Evolutionary conservation across 2,113 vertebrate species (phyloP).

Genomic region (Cariama cristata): DNA sequence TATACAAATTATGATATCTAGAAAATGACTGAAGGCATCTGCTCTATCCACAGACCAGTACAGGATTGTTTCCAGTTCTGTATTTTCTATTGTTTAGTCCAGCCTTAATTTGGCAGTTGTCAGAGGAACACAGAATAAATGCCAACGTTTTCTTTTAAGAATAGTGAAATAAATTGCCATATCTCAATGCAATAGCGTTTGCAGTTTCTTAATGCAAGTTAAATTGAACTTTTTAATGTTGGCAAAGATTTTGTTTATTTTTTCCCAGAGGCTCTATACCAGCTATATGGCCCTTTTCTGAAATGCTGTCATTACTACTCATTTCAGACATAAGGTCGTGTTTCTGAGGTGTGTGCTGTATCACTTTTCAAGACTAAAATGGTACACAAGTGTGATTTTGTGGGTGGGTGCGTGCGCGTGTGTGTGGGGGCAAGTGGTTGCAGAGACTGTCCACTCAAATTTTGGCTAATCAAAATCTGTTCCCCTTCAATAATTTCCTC

Average conservation of each 20-base stretch:
- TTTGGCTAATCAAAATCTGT: background rate
- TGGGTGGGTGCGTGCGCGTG: too few relatives aligned
- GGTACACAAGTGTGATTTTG: background rate
- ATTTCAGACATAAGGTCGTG: background rate
- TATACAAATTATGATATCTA: background rate
- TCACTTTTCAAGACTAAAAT: background rate
- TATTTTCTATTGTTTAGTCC: conserved; percentile 31
- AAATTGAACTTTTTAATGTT: background rate
- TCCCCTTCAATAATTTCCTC: background rate
- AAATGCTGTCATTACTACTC: background rate
- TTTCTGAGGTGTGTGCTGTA: background rate
- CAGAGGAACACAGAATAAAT: background rate
- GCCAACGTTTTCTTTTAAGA: conserved; percentile 10
- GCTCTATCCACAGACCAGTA: conserved; percentile 1
- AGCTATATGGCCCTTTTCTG: background rate
- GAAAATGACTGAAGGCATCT: conserved; percentile 55
- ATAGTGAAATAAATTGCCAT: background rate
- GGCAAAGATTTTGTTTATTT: background rate
- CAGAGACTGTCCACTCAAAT: background rate
- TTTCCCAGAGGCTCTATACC: background rate
- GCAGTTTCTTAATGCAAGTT: background rate
- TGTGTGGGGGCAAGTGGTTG: background rate
- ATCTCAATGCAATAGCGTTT: background rate
- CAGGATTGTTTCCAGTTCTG: conserved; percentile 24
- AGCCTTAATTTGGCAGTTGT: conserved; percentile 20